Evolutionary conservation across 1,140 invertebrate species (phyloP), one percentile per base, ranked within the genome.

Genomic region (Anastatus disparis): DNA sequence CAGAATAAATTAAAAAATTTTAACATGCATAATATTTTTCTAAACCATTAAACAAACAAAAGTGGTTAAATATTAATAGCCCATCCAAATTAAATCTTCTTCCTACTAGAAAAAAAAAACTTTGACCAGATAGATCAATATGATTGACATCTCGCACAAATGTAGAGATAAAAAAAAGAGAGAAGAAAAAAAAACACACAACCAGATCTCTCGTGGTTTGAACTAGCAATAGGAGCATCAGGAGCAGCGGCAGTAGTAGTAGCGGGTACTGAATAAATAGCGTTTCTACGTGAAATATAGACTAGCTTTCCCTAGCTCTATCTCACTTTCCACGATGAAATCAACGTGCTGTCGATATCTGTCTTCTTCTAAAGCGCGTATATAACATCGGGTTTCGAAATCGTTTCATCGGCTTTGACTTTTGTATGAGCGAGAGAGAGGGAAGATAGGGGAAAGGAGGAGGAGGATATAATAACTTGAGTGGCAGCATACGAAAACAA

Each of bases 321-420:
- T 56, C n/a, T n/a, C n/a, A n/a, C n/a, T n/a, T n/a, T n/a, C 50
- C 55, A 17, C 27, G 22, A n/a, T n/a, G n/a, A 67, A 67, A 67
- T 67, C 40, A 56, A 66, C 26, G 38, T 44, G 20, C 64, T 66
- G 38, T 66, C 52, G 64, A 44, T 56, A 46, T 66, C 52, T 35
- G 38, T 66, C 64, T 66, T 66, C n/a, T 50, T 50, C 52, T 35
- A 17, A 29, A 17, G 29, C 29, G 29, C 20, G 53, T 40, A 15
- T 12, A 27, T 6, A 63, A 48, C 50, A 46, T 10, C 40, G 15
- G n/a, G n/a, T n/a, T n/a, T 26, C 17, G 42, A 58, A 27, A 46
- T 67, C 64, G 64, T 48, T 67, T 56, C 40, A 9, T 46, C 35
- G 40, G 22, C 9, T 12, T 2, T 27, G 22, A 52, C 24, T 53